Conservation (phyloP, 2,113 vertebrate genomes). For the Salvelinus fontinalis region DNA sequence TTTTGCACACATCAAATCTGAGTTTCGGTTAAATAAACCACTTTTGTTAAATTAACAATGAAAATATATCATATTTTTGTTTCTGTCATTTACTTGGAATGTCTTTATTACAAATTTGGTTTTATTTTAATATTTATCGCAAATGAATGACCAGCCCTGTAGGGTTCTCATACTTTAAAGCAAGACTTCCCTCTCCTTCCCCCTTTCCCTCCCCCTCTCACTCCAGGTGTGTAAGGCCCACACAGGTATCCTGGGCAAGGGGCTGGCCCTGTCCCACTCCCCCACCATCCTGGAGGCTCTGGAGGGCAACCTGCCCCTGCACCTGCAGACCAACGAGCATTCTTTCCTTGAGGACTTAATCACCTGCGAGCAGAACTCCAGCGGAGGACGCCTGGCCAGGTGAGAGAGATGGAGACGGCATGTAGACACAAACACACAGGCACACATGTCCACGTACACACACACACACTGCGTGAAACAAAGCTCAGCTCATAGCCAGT, state of each 20-base stretch:
- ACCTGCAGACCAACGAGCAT: constrained; percentile 96
- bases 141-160: too few species aligned
- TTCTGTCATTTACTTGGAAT: too few species aligned
- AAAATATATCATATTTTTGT: too few species aligned
- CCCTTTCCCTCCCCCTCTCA: not conserved
- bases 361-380: constrained; percentile 91
- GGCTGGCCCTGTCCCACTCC: constrained; percentile 93
- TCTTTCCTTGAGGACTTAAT: constrained; percentile 98
- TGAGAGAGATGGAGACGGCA: constrained; percentile 44
- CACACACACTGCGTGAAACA: not conserved
- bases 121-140: too few species aligned
- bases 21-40: too few species aligned
- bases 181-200: too few species aligned
- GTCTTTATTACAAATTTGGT: too few species aligned
- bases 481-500: too few species aligned
- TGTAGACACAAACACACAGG: too few species aligned
- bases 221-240: constrained; percentile 92
- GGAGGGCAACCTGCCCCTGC: constrained; percentile 92
- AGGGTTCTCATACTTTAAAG: too few species aligned
- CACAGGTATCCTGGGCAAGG: constrained; percentile 94
- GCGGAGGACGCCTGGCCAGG: constrained; percentile 95
- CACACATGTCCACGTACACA: not conserved
- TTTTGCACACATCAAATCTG: too few species aligned
- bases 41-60: too few species aligned
- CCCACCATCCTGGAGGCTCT: constrained; percentile 95